These are phyloP conservation scores for Stictocephala bisonia DNA, from an alignment of 2,888 invertebrate genomes.

Conservation along the genomic window DNA sequence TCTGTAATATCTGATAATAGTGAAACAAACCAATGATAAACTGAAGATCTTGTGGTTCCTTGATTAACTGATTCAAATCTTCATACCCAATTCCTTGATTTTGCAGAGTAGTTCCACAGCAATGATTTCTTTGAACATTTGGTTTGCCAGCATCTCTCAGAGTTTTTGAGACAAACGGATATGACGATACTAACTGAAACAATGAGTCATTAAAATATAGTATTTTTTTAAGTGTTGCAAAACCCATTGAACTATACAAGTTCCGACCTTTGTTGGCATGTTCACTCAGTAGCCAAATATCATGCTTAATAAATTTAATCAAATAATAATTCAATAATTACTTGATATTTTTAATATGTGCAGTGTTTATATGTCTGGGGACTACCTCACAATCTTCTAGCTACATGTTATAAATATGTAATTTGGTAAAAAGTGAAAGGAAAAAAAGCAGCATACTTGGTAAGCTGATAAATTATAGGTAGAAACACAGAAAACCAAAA, in stretches of 20 bases:
- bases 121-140: conserved; percentile 73
- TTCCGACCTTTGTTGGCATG: no score
- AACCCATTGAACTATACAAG: no score
- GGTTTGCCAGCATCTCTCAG: conserved; percentile 80
- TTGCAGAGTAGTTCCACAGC: conserved; percentile 90
- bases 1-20: no score
- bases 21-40: conserved; percentile 81
- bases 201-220: no score
- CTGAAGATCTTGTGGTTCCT: conserved; percentile 83
- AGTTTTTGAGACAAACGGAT: conserved; percentile 96
- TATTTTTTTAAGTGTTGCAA: no score
- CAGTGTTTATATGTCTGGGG: not conserved
- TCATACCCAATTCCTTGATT: conserved; percentile 89
- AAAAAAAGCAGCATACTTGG: no score
- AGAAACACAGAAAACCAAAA: no score
- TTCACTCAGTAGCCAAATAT: no score
- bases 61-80: conserved; percentile 89
- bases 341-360: not conserved
- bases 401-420: no score
- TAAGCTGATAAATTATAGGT: no score
- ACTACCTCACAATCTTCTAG: no score
- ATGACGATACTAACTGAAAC: conserved; percentile 81
- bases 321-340: not conserved
- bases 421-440: no score
- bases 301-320: not conserved